Conservation (phyloP, 64 coral and sea anemone genomes). For the Stylophora pistillata region DNA sequence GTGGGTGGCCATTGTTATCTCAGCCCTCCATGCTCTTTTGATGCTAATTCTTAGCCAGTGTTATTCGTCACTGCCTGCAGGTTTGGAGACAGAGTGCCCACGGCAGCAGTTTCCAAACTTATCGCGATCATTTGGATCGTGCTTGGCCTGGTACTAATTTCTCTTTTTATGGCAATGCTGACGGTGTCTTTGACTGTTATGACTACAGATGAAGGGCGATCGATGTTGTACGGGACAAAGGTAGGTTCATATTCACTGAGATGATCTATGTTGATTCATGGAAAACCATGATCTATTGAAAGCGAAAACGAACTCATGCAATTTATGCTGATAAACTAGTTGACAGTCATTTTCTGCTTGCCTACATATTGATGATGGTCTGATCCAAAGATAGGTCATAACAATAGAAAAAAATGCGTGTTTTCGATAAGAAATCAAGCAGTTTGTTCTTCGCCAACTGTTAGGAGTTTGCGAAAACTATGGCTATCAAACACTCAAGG, state of each 20-base stretch:
- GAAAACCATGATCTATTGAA: not conserved
- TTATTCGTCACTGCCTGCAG: not conserved
- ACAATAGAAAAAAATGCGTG: no score
- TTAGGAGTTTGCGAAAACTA: no score
- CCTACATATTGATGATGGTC: no score
- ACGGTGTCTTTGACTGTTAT: conserved; percentile 29
- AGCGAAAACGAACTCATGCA: no score
- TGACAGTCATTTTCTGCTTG: no score
- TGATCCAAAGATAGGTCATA: no score
- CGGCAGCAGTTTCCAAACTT: not conserved
- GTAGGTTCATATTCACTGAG: conserved; percentile 1
- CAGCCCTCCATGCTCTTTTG: not conserved
- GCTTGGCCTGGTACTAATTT: conserved; percentile 17
- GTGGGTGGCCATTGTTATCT: not conserved
- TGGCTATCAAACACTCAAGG: no score
- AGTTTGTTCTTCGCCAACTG: no score
- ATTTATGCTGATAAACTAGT: not conserved
- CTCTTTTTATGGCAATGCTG: not conserved
- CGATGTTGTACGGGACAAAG: conserved; percentile 36
- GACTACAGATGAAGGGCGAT: not conserved
- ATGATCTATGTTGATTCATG: not conserved
- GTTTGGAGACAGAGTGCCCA: conserved; percentile 38
- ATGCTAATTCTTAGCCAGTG: not conserved
- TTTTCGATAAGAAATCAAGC: no score
- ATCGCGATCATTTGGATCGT: conserved; percentile 33